Conservation (phyloP, 2,113 vertebrate genomes). For the Rhegmatorhina hoffmannsi region DNA sequence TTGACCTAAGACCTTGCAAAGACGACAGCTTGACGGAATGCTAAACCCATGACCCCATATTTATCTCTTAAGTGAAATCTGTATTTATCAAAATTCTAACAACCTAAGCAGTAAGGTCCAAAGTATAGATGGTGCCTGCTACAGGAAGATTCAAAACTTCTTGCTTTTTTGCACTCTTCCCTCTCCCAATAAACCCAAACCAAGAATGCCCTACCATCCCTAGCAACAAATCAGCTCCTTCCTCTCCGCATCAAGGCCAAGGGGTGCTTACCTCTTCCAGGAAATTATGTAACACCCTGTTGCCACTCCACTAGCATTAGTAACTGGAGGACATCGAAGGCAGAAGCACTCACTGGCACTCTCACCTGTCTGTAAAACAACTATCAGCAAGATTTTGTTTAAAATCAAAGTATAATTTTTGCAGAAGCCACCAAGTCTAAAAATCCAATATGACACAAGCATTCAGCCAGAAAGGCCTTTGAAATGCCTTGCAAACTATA, state of each 20-base stretch:
- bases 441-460: not conserved
- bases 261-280: conserved; percentile 87
- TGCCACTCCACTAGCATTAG: conserved; percentile 80
- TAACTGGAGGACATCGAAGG: conserved; percentile 84
- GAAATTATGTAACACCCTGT: conserved; percentile 89
- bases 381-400: conserved; percentile 73
- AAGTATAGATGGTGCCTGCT: not conserved
- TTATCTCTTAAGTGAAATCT: not conserved
- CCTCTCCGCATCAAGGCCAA: not conserved
- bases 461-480: not conserved
- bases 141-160: not conserved
- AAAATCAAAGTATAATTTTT: conserved; percentile 10
- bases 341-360: conserved; percentile 95
- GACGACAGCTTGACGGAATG: not conserved
- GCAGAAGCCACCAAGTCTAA: not conserved
- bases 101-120: not conserved
- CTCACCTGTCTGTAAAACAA: conserved; percentile 92
- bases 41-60: not conserved
- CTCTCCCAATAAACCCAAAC: not conserved
- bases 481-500: not conserved
- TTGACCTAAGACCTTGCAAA: not conserved
- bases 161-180: not conserved
- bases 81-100: not conserved
- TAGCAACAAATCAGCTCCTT: not conserved
- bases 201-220: not conserved